Evolutionary conservation across 2,113 vertebrate genomes (phyloP), one percentile per base, ranked within the genome.

Genomic region (Centropus bengalensis): DNA sequence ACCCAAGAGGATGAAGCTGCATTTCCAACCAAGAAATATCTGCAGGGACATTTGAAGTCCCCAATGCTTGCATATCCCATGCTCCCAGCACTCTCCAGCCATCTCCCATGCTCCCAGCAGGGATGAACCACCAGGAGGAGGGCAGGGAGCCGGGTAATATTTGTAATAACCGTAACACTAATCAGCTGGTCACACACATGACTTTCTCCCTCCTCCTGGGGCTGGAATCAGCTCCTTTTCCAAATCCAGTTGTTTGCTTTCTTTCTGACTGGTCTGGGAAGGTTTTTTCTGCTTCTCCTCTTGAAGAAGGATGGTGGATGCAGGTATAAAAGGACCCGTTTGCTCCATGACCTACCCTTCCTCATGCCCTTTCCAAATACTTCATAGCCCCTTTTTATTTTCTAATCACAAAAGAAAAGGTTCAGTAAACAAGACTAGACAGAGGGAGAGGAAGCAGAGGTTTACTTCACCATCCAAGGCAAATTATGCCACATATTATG

Each of bases 201-300:
- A 55, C 63, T 64, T 13, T 5, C 69, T 40, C 17, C n/a, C 63
- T 66, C 58, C 21, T 82, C 2, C 58, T 2, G 20, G 13, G 42
- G 18, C 44, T 66, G 14, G 47, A 10, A 56, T 19, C 71, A 52
- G 42, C 67, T 73, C 68, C 51, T 74, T 77, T 12, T 18, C 77
- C 86, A 44, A 8, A 33, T 51, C 52, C 47, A 54, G 56, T 67
- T 21, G 4, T 6, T 16, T 36, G 36, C 16, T 24, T 69, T 45
- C 60, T 20, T 19, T 10, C 28, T 63, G 56, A 5, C 28, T 63
- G 56, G 6, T 2, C 27, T 6, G 42, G 44, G 49, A 49, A 36
- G 15, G 11, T 40, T 79, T 63, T 18, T 2, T 5, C 75, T 16
- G 0, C 8, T 2, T 51, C 51, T 77, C 54, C 45, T 3, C 70